Evolutionary conservation across 2,888 invertebrate genomes (phyloP).

Genomic region (Ichneumoninae sp.): DNA sequence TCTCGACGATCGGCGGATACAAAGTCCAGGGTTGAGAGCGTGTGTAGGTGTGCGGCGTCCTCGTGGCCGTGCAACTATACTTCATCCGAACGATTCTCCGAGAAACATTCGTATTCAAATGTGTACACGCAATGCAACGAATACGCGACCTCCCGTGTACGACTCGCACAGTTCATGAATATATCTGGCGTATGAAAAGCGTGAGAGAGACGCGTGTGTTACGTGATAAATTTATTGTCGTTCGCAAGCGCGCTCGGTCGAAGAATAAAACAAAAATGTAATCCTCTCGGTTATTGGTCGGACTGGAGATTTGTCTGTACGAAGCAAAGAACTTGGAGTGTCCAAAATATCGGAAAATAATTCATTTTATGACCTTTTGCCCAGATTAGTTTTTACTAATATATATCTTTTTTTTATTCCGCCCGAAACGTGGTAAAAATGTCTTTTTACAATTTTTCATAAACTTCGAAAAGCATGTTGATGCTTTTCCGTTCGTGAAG

Average conservation of each 20-base stretch:
- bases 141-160: background rate
- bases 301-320: background rate
- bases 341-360: background rate
- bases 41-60: slow-evolving; percentile 20
- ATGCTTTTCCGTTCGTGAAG: too few relatives aligned
- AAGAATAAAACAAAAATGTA: background rate
- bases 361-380: too few relatives aligned
- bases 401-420: too few relatives aligned
- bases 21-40: slow-evolving; percentile 20
- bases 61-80: background rate
- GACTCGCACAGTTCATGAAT: background rate
- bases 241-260: background rate
- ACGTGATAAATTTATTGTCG: background rate
- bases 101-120: slow-evolving; percentile 35
- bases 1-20: slow-evolving; percentile 15
- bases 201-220: background rate
- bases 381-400: too few relatives aligned
- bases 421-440: too few relatives aligned
- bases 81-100: slow-evolving; percentile 12
- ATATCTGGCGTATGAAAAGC: background rate
- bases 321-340: background rate
- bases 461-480: too few relatives aligned
- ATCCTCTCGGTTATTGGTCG: background rate
- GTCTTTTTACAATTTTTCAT: too few relatives aligned
- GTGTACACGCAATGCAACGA: slow-evolving; percentile 16